Base-by-base conservation (phyloP, 30 jellyfish, hydroid and myxozoan species). In the Phacellophora camtschatica region DNA sequence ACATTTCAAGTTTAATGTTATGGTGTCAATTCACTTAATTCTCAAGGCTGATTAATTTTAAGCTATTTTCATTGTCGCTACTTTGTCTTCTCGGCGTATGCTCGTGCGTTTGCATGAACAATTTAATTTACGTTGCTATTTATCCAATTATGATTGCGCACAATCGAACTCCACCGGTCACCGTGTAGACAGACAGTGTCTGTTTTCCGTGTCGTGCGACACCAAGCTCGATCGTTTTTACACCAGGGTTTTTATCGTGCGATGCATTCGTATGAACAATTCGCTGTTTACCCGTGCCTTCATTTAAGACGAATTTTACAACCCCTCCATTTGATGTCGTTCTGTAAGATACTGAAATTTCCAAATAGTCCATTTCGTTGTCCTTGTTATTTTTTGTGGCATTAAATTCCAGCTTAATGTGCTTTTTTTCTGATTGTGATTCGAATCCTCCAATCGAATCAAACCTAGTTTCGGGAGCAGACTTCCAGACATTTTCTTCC, bases 361-460 rank as follows among this genome's bases (percentile, higher is more conserved):
- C 71, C 46, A 84, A 80, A 4, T 15, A 71, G 31, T 1, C 15
- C 46, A 7, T 53, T 29, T 7, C 65, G 59, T 39, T 4, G 24
- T 19, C 9, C 23, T 1, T 45, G 19, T 0, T 43, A 30, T n/a
- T n/a, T n/a, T n/a, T n/a, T n/a, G n/a, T n/a, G 10, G 77, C 96
- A 1, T 66, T 64, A 18, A 87, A 77, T 20, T 68, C 49, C 15
- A 87, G 66, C 25, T 29, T 77, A 19, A 87, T 73, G 5, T 27
- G 12, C 0, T 54, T 58, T 3, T 74, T 81, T 12, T 71, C 8
- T 29, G 56, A 13, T 43, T 45, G 42, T 15, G 96, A 48, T 4
- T 51, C 43, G 71, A 71, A 89, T 2, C 97, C 97, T 22, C 97
- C 97, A 1, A 90, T 82, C 1, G 93, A 61, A 45, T 89, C 97